Evolutionary conservation across 2,888 invertebrate species (phyloP).

Genomic region (Lasioglossum malachurum): DNA sequence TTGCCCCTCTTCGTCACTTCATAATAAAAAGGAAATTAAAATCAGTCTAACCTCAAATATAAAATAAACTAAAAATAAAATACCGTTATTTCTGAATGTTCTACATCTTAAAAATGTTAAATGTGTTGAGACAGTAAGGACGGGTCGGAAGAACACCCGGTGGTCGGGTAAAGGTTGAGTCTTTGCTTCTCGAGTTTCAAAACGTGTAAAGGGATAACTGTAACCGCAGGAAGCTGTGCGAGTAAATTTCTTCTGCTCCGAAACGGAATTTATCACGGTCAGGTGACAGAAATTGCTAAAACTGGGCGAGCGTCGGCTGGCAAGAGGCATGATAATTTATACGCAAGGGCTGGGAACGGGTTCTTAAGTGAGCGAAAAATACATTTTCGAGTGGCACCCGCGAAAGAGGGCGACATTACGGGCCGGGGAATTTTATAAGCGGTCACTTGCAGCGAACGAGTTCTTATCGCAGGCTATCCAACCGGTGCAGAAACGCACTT

Average conservation of each 20-base stretch:
- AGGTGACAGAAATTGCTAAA: not conserved
- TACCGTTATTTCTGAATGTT: not conserved
- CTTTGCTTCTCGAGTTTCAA: too few relatives aligned
- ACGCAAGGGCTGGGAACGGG: constrained; percentile 12
- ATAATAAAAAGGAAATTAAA: too few relatives aligned
- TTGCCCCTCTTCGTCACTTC: too few relatives aligned
- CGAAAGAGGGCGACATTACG: constrained; percentile 20
- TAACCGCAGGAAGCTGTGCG: not conserved
- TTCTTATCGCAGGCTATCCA: constrained; percentile 40
- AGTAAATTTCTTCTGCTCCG: not conserved
- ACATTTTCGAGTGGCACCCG: constrained; percentile 25
- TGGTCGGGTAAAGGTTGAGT: not conserved
- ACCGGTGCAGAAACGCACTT: constrained; percentile 43
- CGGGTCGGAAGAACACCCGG: not conserved
- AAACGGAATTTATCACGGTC: not conserved
- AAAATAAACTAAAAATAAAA: too few relatives aligned
- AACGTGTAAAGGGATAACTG: not conserved
- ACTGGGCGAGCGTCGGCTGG: not conserved
- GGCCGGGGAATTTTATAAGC: constrained; percentile 35
- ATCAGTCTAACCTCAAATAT: too few relatives aligned
- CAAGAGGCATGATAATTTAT: not conserved
- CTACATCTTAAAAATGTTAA: not conserved
- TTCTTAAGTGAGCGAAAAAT: constrained; percentile 1
- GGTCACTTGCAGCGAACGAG: constrained; percentile 52
- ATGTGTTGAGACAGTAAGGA: not conserved